These are phyloP conservation scores for Hyposoter didymator DNA, from an alignment of 2,888 invertebrate species.

Conservation along the genomic window DNA sequence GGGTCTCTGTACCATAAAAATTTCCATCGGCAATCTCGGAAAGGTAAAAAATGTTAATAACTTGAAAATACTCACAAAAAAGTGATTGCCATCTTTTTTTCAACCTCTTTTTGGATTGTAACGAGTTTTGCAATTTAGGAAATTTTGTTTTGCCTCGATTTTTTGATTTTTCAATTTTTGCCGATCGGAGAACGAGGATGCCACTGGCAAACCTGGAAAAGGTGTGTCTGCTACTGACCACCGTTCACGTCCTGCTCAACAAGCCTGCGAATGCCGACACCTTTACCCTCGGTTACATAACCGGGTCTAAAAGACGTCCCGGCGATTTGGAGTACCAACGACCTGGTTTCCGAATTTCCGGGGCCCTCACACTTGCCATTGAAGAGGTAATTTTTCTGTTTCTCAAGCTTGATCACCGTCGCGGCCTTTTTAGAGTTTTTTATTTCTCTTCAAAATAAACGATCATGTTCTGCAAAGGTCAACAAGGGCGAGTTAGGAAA, in stretches of 20 bases:
- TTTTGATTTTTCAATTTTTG: neutral
- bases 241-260: slow-evolving; percentile 75
- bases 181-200: slow-evolving; percentile 71
- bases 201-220: slow-evolving; percentile 76
- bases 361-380: slow-evolving; percentile 94
- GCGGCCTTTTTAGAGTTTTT: neutral
- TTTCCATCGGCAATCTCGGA: neutral
- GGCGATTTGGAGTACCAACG: slow-evolving; percentile 92
- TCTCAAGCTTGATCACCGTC: neutral
- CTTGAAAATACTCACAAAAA: no score
- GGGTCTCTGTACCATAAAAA: slow-evolving; percentile 16
- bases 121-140: neutral
- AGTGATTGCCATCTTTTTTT: no score
- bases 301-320: slow-evolving; percentile 92
- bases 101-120: neutral
- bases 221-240: slow-evolving; percentile 78
- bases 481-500: slow-evolving; percentile 87
- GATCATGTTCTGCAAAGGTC: slow-evolving; percentile 71
- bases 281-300: slow-evolving; percentile 93
- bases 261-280: slow-evolving; percentile 85
- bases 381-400: slow-evolving; percentile 87
- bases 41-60: neutral
- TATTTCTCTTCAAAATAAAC: neutral
- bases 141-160: neutral
- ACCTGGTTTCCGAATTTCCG: slow-evolving; percentile 90